Evolutionary conservation across 2,113 vertebrate genomes (phyloP), one percentile per base, ranked within the genome.

Genomic region (Pica pica): DNA sequence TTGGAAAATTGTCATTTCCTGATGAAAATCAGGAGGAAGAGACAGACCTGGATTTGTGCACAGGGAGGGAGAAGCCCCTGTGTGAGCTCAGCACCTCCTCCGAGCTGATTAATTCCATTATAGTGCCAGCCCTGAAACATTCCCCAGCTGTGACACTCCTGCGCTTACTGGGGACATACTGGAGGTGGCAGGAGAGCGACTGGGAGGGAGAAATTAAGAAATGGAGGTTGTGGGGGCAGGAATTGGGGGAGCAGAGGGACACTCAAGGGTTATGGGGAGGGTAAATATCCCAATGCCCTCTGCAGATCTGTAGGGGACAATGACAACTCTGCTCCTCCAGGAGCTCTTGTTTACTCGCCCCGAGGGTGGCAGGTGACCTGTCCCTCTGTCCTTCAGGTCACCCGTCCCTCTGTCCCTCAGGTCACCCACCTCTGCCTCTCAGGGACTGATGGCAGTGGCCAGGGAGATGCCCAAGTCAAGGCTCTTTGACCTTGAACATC

Each of bases 321-420:
- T 6, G 5, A 19, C 18, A 81, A 22, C 63, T 76, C 93, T 95
- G 79, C 55, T 88, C 50, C 63, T 31, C 11, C 52, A 35, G 49
- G 23, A 65, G 7, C 75, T 77, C 16, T 41, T 95, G 86, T 94
- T 92, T 82, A 41, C 53, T 94, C 80, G 31, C 22, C 59, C 63
- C 5, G 7, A 44, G 73, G 75, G 73, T 93, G 93, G 81, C 93
- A 65, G 90, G 7, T 81, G 47, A 90, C 56, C 56, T 71, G 10
- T 26, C 60, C 49, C 68, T 94, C 77, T 95, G 83, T 53, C 91
- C 41, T 52, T 64, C 10, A 41, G 94, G 95, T 95, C 96, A 87
- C 41, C 57, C 89, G 10, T 26, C 60, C 49, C 68, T 94, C 77
- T 95, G 83, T 53, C 91, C 41, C 49, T 64, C 10, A 41, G 94